Percentiles rank a stretch among this genome's conserved stretches.
These are phyloP conservation scores for Uromys caudimaculatus DNA, from an alignment of 2,797 vertebrate genomes.

Conservation along the genomic window DNA sequence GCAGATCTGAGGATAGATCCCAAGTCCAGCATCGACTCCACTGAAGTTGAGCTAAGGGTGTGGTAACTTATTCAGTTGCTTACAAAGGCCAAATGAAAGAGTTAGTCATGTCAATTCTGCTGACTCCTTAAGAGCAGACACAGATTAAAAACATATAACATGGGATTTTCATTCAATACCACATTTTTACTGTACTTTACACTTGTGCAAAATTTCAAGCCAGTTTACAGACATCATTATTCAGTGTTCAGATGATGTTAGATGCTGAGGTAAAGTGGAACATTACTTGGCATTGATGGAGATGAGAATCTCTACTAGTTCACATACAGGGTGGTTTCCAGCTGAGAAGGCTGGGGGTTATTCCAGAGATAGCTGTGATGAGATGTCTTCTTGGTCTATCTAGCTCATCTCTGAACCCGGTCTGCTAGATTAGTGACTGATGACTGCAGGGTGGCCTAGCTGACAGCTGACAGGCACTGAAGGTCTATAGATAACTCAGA, in stretches of 20 bases:
- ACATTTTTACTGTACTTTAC: not conserved
- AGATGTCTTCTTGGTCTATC: not conserved
- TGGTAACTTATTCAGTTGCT: not conserved
- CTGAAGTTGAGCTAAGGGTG: not conserved
- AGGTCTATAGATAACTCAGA: conserved; percentile 30
- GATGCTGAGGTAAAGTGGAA: not conserved
- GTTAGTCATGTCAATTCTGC: not conserved
- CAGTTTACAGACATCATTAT: not conserved
- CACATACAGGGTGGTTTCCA: not conserved
- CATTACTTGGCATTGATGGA: not conserved
- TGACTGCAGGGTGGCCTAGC: conserved; percentile 23
- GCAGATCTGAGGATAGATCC: not conserved
- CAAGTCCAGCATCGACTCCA: not conserved
- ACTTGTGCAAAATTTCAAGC: conserved; percentile 14
- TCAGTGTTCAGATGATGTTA: not conserved
- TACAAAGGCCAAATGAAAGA: not conserved
- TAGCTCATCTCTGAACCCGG: not conserved
- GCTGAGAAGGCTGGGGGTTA: not conserved
- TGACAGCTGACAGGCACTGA: conserved; percentile 54
- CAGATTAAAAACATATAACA: not conserved
- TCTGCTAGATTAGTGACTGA: conserved; percentile 38
- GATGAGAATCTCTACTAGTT: not conserved
- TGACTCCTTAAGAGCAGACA: conserved; percentile 26
- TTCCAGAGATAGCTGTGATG: conserved; percentile 2
- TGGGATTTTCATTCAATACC: not conserved